Evolutionary conservation across 2,888 invertebrate genomes (phyloP), one percentile per base, ranked within the genome.

Genomic region (Himalopsyche anomala): DNA sequence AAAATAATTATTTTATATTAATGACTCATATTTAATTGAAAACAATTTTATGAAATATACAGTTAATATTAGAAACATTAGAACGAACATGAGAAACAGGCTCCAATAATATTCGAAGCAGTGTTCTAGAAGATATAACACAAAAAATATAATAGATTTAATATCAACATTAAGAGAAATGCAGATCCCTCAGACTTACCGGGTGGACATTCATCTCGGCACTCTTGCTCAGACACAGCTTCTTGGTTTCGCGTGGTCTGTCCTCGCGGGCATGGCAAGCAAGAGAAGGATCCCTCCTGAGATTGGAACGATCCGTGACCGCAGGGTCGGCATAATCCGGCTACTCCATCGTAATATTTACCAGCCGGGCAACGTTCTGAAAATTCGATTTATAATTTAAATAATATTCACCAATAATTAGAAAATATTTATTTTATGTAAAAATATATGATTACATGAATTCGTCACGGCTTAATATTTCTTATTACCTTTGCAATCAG

Each of bases 301-400:
- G 98, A 95, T 91, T 98, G 99, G 91, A 96, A 99, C 90, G 97
- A 98, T 2, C 99, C 99, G 90, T 98, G 97, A 0, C 99, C 98
- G 91, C 99, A 99, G 89, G 97, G 96, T 83, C 97, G 94, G 90
- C 99, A 99, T 2, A 98, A 93, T 74, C 98, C 98, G 0, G 96
- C 96, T 79, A 96, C 95, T 62, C 97, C 96, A 90, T 98, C 98
- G 91, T 97, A 98, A 92, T 96, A 99, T 92, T 98, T 98, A 87
- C 99, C 99, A 87, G 98, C 96, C 5, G 98, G 97, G 90, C 99
- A 99, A 88, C 97, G 95, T 92, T 98, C 98, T 95, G 90, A 87
- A 90, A 89, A 89, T 11, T 38, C 2, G 11, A 62, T n/a, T 4
- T 19, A 74, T 40, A 69, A 80, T 80, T 36, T 17, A 80, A 80